phyloP scores from a whole-genome alignment of 2,113 vertebrate genomes.

The Lethenteron camtschaticum region DNA sequence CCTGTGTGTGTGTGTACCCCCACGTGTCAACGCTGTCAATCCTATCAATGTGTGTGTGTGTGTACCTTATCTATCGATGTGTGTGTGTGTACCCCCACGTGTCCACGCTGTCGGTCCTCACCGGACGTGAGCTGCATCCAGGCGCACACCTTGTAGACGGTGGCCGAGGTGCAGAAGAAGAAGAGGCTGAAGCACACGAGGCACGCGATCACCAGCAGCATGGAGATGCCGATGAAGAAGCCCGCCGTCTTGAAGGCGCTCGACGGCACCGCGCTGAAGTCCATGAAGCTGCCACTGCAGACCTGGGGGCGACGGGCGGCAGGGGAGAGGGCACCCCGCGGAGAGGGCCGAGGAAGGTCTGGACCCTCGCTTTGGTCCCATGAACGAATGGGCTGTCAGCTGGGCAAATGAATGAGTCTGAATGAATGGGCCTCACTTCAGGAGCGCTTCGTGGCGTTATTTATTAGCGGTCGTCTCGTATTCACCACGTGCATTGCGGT shows the following conservation, averaged over 20 bases:
- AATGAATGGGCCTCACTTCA: too few relatives aligned
- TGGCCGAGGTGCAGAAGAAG: constrained; percentile 84
- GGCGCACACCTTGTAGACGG: constrained; percentile 86
- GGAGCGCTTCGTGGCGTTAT: too few relatives aligned
- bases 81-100: too few relatives aligned
- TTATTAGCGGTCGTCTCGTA: too few relatives aligned
- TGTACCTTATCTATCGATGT: background rate
- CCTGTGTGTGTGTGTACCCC: too few relatives aligned
- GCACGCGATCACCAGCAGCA: constrained; percentile 69
- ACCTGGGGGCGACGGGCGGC: constrained; percentile 14
- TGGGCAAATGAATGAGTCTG: too few relatives aligned
- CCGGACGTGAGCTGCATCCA: constrained; percentile 95
- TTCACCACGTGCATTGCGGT: too few relatives aligned
- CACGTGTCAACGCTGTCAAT: background rate
- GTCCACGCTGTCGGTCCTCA: constrained; percentile 19
- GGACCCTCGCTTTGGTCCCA: too few relatives aligned
- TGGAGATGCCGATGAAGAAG: constrained; percentile 83
- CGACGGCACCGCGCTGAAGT: constrained; percentile 81
- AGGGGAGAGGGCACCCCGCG: too few relatives aligned
- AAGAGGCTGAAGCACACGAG: constrained; percentile 84
- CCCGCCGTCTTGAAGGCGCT: constrained; percentile 91
- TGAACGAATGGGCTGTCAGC: too few relatives aligned
- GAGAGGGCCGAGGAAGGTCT: too few relatives aligned
- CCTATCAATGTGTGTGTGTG: background rate
- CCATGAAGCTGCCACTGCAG: constrained; percentile 77